Percentiles rank a stretch among this genome's conserved stretches.
These are phyloP conservation scores for Poeciliopsis retropinna DNA, from an alignment of 2,113 vertebrate genomes.

Conservation along the genomic window DNA sequence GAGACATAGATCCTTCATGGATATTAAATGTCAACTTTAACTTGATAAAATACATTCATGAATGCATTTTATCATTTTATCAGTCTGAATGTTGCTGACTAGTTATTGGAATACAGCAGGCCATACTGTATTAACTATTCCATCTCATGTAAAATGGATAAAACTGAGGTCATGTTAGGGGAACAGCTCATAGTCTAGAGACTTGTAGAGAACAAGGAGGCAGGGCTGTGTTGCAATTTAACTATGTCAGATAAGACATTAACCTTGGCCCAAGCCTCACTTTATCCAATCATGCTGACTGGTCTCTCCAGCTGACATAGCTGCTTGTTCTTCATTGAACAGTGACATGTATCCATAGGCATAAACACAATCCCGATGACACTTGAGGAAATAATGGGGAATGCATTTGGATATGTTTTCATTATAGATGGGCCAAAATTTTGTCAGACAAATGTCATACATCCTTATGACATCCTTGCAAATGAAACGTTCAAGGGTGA, in stretches of 20 bases:
- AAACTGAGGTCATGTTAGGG: slow-evolving; percentile 61
- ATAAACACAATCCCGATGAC: background rate
- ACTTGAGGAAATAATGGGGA: background rate
- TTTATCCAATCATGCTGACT: slow-evolving; percentile 52
- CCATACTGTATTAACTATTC: slow-evolving; percentile 36
- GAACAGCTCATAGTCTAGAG: slow-evolving; percentile 29
- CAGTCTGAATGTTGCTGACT: slow-evolving; percentile 50
- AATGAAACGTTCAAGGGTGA: too few species aligned
- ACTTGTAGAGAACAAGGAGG: too few species aligned
- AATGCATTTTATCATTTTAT: background rate
- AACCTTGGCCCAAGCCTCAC: slow-evolving; percentile 65
- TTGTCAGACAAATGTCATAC: too few species aligned
- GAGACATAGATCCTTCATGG: slow-evolving; percentile 17
- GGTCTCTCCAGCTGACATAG: slow-evolving; percentile 21
- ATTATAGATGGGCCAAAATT: background rate
- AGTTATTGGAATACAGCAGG: slow-evolving; percentile 45
- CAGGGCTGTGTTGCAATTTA: too few species aligned
- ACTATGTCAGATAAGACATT: slow-evolving; percentile 45
- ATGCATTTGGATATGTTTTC: background rate
- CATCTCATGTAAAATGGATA: slow-evolving; percentile 68
- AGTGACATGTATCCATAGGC: slow-evolving; percentile 8
- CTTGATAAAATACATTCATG: slow-evolving; percentile 14
- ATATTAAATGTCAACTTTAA: slow-evolving; percentile 17
- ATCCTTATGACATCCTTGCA: too few species aligned
- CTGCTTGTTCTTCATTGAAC: slow-evolving; percentile 17